Percentiles rank a stretch among this genome's conserved stretches.
Conservation (phyloP, 2,888 invertebrate genomes). For the Lottia scabra region DNA sequence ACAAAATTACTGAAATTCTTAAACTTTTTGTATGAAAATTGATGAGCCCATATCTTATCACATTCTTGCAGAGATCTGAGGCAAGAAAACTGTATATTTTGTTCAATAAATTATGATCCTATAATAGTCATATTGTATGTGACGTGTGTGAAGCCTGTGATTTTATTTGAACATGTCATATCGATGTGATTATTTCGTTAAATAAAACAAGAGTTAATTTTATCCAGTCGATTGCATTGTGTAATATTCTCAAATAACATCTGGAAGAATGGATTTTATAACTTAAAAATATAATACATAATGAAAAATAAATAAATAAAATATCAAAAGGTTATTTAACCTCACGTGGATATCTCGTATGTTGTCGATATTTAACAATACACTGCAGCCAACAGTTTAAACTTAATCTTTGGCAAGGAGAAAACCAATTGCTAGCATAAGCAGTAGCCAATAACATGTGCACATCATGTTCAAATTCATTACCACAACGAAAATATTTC, state of each 20-base stretch:
- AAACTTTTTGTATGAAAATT: no score
- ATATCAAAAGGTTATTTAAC: neutral
- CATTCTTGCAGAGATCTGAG: no score
- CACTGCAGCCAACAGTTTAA: constrained; percentile 60
- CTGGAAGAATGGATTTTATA: neutral
- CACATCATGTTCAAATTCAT: constrained; percentile 55
- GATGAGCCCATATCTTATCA: no score
- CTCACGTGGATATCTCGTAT: constrained; percentile 15
- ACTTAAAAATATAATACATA: neutral
- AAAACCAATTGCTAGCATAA: constrained; percentile 64
- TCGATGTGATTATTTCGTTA: no score
- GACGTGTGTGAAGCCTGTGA: no score
- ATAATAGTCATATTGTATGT: no score
- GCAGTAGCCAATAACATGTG: constrained; percentile 66
- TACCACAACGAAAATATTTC: constrained; percentile 47
- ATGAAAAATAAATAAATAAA: neutral
- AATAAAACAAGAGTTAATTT: no score
- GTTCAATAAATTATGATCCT: no score
- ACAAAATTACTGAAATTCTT: no score
- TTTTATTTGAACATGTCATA: no score
- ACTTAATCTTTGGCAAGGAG: constrained; percentile 46
- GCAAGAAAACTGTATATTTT: no score
- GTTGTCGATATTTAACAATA: constrained; percentile 43
- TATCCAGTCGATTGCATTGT: no score
- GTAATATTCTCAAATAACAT: neutral